Conservation (phyloP, 2,797 vertebrate genomes). For the Scomberomorus guttatus region DNA sequence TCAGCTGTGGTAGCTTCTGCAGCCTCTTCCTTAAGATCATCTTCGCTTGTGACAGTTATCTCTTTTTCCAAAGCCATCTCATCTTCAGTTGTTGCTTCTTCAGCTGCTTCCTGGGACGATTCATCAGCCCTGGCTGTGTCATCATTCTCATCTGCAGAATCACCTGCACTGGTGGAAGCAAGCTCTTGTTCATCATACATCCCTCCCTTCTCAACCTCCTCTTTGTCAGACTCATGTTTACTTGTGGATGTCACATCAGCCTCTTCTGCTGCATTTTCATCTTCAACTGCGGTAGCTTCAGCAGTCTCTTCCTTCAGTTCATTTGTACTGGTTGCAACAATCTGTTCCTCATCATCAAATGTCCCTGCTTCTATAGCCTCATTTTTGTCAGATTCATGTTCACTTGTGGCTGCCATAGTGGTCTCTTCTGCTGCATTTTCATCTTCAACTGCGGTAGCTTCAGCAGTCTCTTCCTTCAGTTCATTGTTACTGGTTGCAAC, state of each 20-base stretch:
- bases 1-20: background rate
- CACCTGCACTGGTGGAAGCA: background rate
- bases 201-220: constrained; percentile 19
- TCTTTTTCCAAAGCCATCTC: too few relatives aligned
- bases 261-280: constrained; percentile 17
- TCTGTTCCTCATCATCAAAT: constrained; percentile 11
- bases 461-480: constrained; percentile 6
- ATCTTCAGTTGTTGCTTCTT: too few relatives aligned
- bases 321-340: constrained; percentile 25
- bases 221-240: background rate
- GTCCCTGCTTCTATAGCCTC: constrained; percentile 12
- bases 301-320: constrained; percentile 15
- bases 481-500: constrained; percentile 23
- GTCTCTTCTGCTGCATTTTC: constrained; percentile 36
- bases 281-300: constrained; percentile 9
- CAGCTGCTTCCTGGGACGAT: too few relatives aligned
- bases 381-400: constrained; percentile 28
- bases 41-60: too few relatives aligned
- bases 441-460: constrained; percentile 14
- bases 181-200: constrained; percentile 1
- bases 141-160: constrained; percentile 32
- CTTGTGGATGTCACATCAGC: background rate
- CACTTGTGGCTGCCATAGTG: background rate
- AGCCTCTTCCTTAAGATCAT: background rate
- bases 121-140: too few relatives aligned